These are phyloP conservation scores for Leuciscus waleckii DNA, from an alignment of 2,797 vertebrate species.

Conservation along the genomic window DNA sequence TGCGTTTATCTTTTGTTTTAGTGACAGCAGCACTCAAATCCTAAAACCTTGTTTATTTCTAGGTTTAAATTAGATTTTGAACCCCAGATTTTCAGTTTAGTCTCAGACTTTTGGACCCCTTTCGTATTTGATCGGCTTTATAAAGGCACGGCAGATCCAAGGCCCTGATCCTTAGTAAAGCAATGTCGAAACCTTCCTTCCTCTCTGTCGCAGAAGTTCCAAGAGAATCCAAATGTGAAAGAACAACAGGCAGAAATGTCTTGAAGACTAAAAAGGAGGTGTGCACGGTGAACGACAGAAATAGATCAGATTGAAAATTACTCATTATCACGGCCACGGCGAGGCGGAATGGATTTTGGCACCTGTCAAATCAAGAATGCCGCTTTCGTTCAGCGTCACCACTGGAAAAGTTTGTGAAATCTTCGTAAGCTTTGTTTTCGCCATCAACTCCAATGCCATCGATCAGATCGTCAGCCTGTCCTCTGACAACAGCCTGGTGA, in stretches of 20 bases:
- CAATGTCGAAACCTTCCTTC: constrained; percentile 17
- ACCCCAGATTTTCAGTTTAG: neutral
- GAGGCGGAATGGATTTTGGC: constrained; percentile 38
- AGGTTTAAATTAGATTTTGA: constrained; percentile 9
- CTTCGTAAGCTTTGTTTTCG: constrained; percentile 32
- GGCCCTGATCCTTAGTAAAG: constrained; percentile 24
- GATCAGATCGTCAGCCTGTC: constrained; percentile 40
- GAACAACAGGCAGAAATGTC: neutral
- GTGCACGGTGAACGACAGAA: constrained; percentile 29
- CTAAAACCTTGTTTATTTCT: neutral
- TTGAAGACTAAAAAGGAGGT: constrained; percentile 2
- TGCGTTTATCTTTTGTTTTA: neutral
- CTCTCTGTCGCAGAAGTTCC: neutral
- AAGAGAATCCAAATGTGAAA: neutral
- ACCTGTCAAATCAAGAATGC: constrained; percentile 47
- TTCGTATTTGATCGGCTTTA: constrained; percentile 31
- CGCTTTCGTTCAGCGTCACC: constrained; percentile 32
- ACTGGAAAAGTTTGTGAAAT: constrained; percentile 36
- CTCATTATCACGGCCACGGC: constrained; percentile 51
- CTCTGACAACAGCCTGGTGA: constrained; percentile 38
- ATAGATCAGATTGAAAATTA: constrained; percentile 56
- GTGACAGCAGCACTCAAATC: neutral
- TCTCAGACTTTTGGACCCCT: constrained; percentile 28
- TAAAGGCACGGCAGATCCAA: constrained; percentile 23
- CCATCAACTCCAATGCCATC: constrained; percentile 39